A percentile compares a stretch with the other conserved stretches of the same genome.
Conservation (phyloP, 2,888 invertebrate species). For the Holacanthella duospinosa region DNA sequence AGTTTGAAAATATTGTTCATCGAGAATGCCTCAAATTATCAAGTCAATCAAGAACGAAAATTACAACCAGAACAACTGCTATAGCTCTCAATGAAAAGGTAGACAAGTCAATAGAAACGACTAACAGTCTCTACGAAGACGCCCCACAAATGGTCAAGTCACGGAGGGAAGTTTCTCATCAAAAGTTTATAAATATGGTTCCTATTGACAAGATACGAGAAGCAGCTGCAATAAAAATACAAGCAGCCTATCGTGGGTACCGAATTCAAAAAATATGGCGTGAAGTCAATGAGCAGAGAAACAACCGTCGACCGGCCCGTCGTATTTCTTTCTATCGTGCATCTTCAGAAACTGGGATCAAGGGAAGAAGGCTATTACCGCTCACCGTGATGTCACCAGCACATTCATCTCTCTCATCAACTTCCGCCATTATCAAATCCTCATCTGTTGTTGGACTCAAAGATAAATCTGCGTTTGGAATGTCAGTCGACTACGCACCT, state of each 20-base stretch:
- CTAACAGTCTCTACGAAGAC: neutral
- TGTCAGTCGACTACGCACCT: neutral
- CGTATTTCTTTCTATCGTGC: neutral
- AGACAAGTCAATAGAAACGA: neutral
- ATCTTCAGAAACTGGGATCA: neutral
- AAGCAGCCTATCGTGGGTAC: conserved; percentile 18
- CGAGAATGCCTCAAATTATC: neutral
- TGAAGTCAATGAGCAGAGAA: conserved; percentile 8
- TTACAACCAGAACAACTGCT: neutral
- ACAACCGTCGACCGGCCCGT: neutral
- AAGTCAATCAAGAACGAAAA: neutral
- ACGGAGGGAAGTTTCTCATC: neutral
- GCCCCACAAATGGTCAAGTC: neutral
- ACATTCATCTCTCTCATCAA: neutral
- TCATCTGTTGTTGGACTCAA: neutral
- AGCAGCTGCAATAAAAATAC: conserved; percentile 22
- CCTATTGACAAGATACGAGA: neutral
- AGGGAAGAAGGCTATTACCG: neutral
- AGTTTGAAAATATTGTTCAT: neutral
- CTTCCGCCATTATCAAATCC: neutral
- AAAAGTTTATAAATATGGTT: neutral
- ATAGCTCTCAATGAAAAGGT: neutral
- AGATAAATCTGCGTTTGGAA: neutral
- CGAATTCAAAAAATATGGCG: conserved; percentile 14
- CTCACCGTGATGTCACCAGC: neutral